These are phyloP conservation scores for Eretmodus cyanostictus DNA, from an alignment of 2,113 vertebrate genomes.

Conservation along the genomic window DNA sequence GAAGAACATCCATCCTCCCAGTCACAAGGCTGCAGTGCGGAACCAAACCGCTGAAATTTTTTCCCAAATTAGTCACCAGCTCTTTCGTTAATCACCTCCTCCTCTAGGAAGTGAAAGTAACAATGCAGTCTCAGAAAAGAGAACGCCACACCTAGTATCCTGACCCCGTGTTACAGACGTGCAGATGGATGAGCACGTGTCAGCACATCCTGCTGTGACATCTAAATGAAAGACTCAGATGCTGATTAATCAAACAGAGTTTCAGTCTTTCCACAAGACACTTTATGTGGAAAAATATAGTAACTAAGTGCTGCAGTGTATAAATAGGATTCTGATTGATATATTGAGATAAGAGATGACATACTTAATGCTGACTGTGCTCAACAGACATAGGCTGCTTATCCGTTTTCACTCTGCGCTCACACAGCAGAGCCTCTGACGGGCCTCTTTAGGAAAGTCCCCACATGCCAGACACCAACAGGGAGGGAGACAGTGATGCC, in stretches of 20 bases:
- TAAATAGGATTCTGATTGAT: neutral
- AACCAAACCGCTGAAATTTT: slow-evolving; percentile 39
- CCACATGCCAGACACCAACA: slow-evolving; percentile 58
- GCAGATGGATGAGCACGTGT: neutral
- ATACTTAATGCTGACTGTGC: neutral
- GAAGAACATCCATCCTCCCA: slow-evolving; percentile 21
- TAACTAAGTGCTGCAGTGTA: neutral
- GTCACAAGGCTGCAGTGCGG: slow-evolving; percentile 50
- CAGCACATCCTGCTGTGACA: neutral
- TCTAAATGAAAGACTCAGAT: neutral
- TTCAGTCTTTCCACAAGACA: neutral
- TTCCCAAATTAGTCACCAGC: slow-evolving; percentile 61
- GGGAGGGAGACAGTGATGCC: slow-evolving; percentile 38
- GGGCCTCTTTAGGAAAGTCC: slow-evolving; percentile 65
- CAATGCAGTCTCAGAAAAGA: slow-evolving; percentile 5
- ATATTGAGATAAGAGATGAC: neutral
- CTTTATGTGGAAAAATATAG: neutral
- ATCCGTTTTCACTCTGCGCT: neutral
- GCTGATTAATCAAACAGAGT: neutral
- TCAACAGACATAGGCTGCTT: neutral
- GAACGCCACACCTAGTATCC: neutral
- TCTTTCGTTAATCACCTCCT: slow-evolving; percentile 47
- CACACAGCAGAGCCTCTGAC: slow-evolving; percentile 37
- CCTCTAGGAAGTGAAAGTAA: slow-evolving; percentile 55
- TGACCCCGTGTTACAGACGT: neutral